Conservation (phyloP, 1,140 invertebrate species). For the Branchinecta lynchi region DNA sequence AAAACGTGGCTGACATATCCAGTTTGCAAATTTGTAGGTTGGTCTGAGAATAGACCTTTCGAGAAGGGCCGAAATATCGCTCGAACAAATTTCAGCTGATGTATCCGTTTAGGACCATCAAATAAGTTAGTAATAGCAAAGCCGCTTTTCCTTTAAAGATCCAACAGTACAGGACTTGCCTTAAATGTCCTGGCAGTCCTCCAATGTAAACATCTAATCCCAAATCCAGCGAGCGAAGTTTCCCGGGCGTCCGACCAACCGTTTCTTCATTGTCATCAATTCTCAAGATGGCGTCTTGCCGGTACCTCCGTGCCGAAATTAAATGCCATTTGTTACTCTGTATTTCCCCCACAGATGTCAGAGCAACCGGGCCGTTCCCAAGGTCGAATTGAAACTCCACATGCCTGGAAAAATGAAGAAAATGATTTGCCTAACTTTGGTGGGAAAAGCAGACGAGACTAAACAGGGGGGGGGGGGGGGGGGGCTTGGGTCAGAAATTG, state of each 20-base stretch:
- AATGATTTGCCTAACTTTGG: too few species aligned
- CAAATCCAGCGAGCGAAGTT: neutral
- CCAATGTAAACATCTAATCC: neutral
- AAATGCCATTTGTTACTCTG: conserved; percentile 56
- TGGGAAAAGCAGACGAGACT: too few species aligned
- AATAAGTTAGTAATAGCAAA: too few species aligned
- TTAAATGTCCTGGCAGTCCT: conserved; percentile 3
- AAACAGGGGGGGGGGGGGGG: too few species aligned
- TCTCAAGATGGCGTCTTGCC: conserved; percentile 36
- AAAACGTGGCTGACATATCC: too few species aligned
- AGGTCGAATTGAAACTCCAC: conserved; percentile 61
- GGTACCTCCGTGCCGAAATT: conserved; percentile 63
- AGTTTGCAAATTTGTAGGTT: too few species aligned
- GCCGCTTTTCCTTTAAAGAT: too few species aligned
- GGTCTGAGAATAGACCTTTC: too few species aligned
- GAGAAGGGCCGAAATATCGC: too few species aligned
- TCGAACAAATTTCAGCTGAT: too few species aligned
- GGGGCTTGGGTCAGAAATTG: too few species aligned
- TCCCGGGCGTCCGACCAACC: neutral
- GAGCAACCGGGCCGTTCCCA: conserved; percentile 60
- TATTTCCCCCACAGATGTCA: conserved; percentile 56
- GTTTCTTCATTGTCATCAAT: neutral
- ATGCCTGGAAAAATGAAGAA: conserved; percentile 30
- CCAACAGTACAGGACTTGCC: neutral
- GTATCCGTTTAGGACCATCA: too few species aligned